Conservation (phyloP, 2,113 vertebrate genomes). For the Hirundichthys speculiger region DNA sequence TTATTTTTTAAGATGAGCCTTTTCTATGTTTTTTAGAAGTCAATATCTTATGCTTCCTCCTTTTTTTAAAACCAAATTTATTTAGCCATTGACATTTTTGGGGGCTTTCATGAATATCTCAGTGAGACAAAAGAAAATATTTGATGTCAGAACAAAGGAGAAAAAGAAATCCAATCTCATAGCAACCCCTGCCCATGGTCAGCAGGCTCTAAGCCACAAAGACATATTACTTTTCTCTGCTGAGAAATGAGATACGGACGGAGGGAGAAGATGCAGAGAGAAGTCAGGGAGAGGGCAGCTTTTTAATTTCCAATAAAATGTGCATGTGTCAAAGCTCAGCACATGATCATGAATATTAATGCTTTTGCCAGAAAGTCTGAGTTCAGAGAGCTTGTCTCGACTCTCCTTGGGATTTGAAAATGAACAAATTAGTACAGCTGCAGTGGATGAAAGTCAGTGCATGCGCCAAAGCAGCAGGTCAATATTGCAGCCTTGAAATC, state of each 20-base stretch:
- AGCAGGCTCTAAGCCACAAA: neutral
- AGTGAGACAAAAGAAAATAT: neutral
- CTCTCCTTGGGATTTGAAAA: slow-evolving; percentile 21
- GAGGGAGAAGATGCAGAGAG: neutral
- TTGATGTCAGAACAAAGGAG: neutral
- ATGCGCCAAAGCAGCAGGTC: slow-evolving; percentile 18
- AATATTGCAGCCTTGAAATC: slow-evolving; percentile 21
- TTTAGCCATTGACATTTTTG: neutral
- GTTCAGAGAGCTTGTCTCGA: slow-evolving; percentile 18
- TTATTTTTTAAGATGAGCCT: too few relatives aligned
- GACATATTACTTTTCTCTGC: slow-evolving; percentile 1
- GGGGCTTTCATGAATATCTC: slow-evolving; percentile 7
- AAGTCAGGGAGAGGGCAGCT: neutral
- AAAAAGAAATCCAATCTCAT: slow-evolving; percentile 19
- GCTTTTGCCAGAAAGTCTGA: slow-evolving; percentile 15
- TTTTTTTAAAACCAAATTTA: neutral
- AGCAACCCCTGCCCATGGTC: slow-evolving; percentile 9
- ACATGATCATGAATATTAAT: slow-evolving; percentile 37
- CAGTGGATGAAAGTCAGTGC: neutral
- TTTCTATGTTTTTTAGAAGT: neutral
- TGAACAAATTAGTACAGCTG: slow-evolving; percentile 19
- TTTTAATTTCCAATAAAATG: slow-evolving; percentile 16
- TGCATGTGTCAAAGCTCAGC: neutral
- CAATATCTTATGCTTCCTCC: neutral
- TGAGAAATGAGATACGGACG: neutral